Conservation (phyloP, 2,797 vertebrate genomes). For the Micropoecilia bifurca region DNA sequence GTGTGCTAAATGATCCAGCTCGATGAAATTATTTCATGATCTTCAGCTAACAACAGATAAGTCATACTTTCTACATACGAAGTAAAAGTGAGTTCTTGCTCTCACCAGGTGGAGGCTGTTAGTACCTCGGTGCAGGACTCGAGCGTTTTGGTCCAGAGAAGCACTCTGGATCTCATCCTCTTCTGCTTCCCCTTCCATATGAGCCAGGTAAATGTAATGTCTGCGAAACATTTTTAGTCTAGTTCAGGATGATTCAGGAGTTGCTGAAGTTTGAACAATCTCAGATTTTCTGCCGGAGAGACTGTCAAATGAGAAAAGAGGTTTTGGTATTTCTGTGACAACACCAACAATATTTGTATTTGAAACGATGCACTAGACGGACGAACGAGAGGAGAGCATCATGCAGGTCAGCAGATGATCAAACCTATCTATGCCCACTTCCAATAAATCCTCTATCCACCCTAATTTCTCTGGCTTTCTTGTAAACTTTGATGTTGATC, state of each 20-base stretch:
- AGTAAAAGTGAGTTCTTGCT: constrained; percentile 12
- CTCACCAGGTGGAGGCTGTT: constrained; percentile 94
- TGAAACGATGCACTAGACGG: not conserved
- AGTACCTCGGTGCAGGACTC: constrained; percentile 98
- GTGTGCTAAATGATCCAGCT: constrained; percentile 21
- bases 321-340: not conserved
- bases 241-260: not conserved
- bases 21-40: not conserved
- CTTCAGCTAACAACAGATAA: not conserved
- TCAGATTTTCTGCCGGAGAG: not conserved
- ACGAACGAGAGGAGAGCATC: not conserved
- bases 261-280: not conserved
- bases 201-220: constrained; percentile 88
- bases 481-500: not conserved
- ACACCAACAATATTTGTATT: not conserved
- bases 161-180: constrained; percentile 96
- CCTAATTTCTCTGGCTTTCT: not conserved
- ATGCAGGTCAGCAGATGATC: not conserved
- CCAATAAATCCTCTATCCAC: not conserved
- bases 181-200: constrained; percentile 99
- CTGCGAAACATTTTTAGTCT: not conserved
- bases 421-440: not conserved
- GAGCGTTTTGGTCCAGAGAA: constrained; percentile 97
- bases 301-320: not conserved
- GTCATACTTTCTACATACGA: not conserved